Base-by-base conservation (phyloP, 2,888 invertebrate species). In the Netelia fuscicornis region DNA sequence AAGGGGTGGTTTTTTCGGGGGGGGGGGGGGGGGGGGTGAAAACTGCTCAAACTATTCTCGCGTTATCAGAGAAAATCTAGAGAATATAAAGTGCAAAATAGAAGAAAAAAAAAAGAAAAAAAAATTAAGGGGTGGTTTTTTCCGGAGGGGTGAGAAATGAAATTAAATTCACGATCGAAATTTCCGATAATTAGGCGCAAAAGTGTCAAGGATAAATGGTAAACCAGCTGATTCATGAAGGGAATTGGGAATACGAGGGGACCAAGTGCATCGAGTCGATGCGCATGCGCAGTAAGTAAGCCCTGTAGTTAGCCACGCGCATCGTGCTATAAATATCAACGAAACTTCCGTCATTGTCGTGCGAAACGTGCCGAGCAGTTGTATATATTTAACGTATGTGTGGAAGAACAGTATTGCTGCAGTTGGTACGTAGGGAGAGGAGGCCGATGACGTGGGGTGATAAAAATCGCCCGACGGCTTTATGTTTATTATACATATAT, bases 341-440 rank as follows among this genome's bases (percentile, higher is more conserved):
- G 65, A 76, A 84, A 80, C 84, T 84, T 84, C 80, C 84, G 84
- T 84, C 84, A 84, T 84, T 81, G 76, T 76, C 84, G 84, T 72
- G 75, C 84, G 80, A 84, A 80, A 67, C 76, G 80, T 72, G 76
- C 71, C 76, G 64, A 83, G 62, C 60, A 48, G 37, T 30, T 30
- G 67, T 37, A 58, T 67, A 60, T 81, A 74, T 67, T 74, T 81
- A 75, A 67, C 81, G 65, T 81, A 62, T 56, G 25, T 23, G n/a
- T 54, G 52, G 37, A 71, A 56, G 8, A 56, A 17, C 65, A n/a
- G 65, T 17, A 2, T 44, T 17, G 17, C 17, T 44, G 44, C 65
- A 65, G 20, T 65, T 65, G 65, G 65, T 65, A 44, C 17, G 13
- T 25, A 60, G 60, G 60, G 17, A 5, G 30, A 30, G 30, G 20